Conservation (phyloP, 2,113 vertebrate genomes). For the Stercorarius parasiticus region DNA sequence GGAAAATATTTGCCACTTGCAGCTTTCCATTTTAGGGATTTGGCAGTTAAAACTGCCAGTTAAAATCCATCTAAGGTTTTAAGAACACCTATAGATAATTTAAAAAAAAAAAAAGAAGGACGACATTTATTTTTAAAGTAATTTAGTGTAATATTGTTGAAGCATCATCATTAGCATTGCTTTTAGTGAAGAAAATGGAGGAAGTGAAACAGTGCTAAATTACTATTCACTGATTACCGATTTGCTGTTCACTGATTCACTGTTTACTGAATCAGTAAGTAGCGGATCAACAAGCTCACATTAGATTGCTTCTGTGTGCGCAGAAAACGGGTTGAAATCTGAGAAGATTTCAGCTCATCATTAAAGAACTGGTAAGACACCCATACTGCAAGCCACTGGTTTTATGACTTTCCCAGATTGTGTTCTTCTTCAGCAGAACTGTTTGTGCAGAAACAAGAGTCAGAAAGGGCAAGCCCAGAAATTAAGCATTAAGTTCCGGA, state of each 20-base stretch:
- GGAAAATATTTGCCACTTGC: background rate
- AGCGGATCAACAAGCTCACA: background rate
- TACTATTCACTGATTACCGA: background rate
- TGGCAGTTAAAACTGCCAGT: background rate
- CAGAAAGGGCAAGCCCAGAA: background rate
- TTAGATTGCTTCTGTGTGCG: background rate
- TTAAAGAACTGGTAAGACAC: background rate
- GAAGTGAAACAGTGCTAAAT: background rate
- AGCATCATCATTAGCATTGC: background rate
- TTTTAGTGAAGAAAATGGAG: background rate
- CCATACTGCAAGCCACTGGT: background rate
- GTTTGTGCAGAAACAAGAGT: background rate
- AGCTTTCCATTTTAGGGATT: background rate
- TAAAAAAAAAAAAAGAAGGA: background rate
- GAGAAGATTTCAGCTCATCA: background rate
- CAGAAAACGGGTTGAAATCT: background rate
- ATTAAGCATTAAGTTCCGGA: background rate
- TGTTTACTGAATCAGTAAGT: background rate
- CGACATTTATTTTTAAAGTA: background rate
- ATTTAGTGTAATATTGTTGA: background rate
- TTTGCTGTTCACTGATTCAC: background rate
- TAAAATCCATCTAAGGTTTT: background rate
- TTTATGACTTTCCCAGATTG: background rate
- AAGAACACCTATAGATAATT: background rate
- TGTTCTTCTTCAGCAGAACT: background rate